Evolutionary conservation across 2,797 vertebrate genomes (phyloP), one percentile per base, ranked within the genome.

Genomic region (Margarornis squamiger): DNA sequence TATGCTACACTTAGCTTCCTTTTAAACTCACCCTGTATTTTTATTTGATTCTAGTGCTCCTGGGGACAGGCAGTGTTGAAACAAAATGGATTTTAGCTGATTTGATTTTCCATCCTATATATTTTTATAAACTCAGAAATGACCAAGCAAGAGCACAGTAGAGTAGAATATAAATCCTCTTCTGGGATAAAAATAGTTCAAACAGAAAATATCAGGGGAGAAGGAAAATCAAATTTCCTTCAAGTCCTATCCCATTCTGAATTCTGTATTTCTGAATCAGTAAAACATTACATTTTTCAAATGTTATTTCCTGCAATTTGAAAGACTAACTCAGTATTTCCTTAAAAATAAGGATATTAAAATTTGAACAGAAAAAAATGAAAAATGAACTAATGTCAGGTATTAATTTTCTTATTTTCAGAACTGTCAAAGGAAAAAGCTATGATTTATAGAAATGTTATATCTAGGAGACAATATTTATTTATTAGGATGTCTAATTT

Each of bases 91-190:
- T 97, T 97, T 97, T 77, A 94, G 93, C 41, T 91, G 89, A 97
- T 97, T 96, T 96, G 90, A 96, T 97, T 97, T 97, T 97, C 86
- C 68, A 96, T 97, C 87, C 81, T 86, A 94, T 94, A 89, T 95
- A 92, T 93, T 97, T 96, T 95, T 97, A 96, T 94, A 88, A 96
- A 95, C 87, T 93, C 89, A 92, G 90, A 96, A 95, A 96, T 82
- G 70, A 59, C 88, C 85, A 92, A 94, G 84, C 45, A 91, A 89
- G 91, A 96, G 78, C 85, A 51, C 80, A 91, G 78, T 65, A 54
- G 65, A 95, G 58, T 71, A 90, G 90, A 96, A 96, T 95, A 94
- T 68, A 97, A 96, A 95, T 88, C 92, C 51, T 95, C 63, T 79
- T 95, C 75, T 72, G 54, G 45, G 78, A 94, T 94, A 92, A 97